These are phyloP conservation scores for Notothenia rossii DNA, from an alignment of 2,113 vertebrate species.

Conservation along the genomic window DNA sequence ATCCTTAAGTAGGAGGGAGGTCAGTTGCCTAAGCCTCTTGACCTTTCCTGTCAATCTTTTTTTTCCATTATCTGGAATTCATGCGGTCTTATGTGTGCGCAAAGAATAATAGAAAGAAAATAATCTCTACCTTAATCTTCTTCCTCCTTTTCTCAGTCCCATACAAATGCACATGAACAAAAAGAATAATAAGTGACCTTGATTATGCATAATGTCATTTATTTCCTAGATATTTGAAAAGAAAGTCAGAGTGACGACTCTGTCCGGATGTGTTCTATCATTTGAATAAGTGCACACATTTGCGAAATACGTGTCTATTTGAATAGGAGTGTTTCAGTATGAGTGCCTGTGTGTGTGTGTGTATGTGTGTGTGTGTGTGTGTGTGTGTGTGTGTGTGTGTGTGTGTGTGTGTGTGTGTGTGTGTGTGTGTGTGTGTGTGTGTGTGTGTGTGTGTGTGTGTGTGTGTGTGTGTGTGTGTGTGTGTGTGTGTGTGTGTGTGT, in stretches of 20 bases:
- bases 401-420: neutral
- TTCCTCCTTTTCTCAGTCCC: neutral
- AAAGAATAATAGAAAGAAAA: too few relatives aligned
- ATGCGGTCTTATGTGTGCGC: too few relatives aligned
- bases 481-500: neutral
- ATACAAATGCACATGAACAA: too few relatives aligned
- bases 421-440: too few relatives aligned
- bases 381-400: neutral
- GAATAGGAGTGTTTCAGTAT: neutral
- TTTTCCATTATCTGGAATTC: too few relatives aligned
- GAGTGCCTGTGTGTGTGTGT: neutral
- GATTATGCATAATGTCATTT: neutral
- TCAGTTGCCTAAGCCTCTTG: too few relatives aligned
- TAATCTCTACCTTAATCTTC: neutral
- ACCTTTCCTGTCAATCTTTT: too few relatives aligned
- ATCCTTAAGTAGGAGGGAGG: too few relatives aligned
- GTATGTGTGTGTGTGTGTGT: conserved; percentile 10
- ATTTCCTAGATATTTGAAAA: neutral
- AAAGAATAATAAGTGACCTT: neutral
- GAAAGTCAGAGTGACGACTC: neutral
- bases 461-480: conserved; percentile 9
- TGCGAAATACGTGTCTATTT: neutral
- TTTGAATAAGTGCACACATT: neutral
- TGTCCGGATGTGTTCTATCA: neutral
- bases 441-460: neutral